Evolutionary conservation across 2,797 vertebrate genomes (phyloP).

Genomic region (Fistularia tabacaria): DNA sequence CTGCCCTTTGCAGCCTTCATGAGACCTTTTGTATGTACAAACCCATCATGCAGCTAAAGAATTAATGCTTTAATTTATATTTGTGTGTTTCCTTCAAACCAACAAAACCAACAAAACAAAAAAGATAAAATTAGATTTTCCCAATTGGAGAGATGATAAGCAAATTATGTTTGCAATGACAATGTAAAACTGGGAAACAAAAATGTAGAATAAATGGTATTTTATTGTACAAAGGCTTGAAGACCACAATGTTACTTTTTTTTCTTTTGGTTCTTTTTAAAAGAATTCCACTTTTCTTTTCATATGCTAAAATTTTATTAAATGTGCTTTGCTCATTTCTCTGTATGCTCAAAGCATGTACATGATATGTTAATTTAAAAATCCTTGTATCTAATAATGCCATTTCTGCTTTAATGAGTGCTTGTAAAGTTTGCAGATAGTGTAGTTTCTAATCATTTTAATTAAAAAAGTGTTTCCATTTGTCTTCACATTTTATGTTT

Average conservation of each 20-base stretch:
- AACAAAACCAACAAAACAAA: slow-evolving; percentile 22
- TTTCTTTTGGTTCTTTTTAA: slow-evolving; percentile 46
- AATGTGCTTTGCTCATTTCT: slow-evolving; percentile 45
- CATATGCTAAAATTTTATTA: slow-evolving; percentile 52
- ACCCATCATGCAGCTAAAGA: slow-evolving; percentile 69
- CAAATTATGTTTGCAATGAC: slow-evolving; percentile 28
- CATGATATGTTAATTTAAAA: slow-evolving; percentile 78
- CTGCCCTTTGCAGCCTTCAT: slow-evolving; percentile 33
- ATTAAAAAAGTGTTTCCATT: slow-evolving; percentile 74
- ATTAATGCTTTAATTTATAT: slow-evolving; percentile 38
- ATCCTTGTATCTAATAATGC: slow-evolving; percentile 68
- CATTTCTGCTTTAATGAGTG: slow-evolving; percentile 71
- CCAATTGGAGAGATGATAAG: slow-evolving; percentile 50
- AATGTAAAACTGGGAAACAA: slow-evolving; percentile 51
- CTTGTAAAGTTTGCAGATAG: slow-evolving; percentile 78
- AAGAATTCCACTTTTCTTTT: slow-evolving; percentile 56
- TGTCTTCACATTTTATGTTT: slow-evolving; percentile 20
- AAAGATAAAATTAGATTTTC: slow-evolving; percentile 53
- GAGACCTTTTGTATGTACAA: slow-evolving; percentile 45
- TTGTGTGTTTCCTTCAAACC: slow-evolving; percentile 51
- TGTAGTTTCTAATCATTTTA: slow-evolving; percentile 84
- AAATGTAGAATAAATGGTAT: slow-evolving; percentile 52
- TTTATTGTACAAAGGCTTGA: slow-evolving; percentile 60
- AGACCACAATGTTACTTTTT: slow-evolving; percentile 64
- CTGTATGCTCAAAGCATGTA: slow-evolving; percentile 75